Evolutionary conservation across 2,113 vertebrate species (phyloP).

Genomic region (Pelusios castaneus): DNA sequence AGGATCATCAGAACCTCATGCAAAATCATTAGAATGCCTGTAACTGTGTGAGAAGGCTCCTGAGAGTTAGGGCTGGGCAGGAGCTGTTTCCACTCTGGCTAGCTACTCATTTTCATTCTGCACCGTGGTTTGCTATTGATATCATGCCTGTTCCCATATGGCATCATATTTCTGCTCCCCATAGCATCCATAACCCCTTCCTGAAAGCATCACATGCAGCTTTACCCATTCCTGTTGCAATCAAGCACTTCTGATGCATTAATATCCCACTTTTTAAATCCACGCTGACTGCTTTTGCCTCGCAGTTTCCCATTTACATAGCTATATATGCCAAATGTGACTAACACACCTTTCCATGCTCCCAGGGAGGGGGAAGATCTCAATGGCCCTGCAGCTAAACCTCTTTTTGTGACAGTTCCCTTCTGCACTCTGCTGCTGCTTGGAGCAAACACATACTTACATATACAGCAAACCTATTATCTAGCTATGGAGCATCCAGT

Average conservation of each 20-base stretch:
- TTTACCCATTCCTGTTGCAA: neutral
- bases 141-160: neutral
- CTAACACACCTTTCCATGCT: neutral
- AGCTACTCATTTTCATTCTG: neutral
- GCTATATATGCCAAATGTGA: neutral
- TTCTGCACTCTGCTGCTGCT: neutral
- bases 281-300: neutral
- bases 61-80: neutral
- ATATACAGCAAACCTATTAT: neutral
- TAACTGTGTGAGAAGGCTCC: neutral
- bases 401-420: neutral
- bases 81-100: neutral
- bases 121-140: no score
- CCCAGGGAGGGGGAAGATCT: neutral
- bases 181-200: neutral
- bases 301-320: neutral
- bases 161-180: neutral
- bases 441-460: neutral
- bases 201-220: neutral
- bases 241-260: neutral
- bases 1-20: neutral
- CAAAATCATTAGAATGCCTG: neutral
- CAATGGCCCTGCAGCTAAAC: neutral
- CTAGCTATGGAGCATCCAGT: neutral
- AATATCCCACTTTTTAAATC: neutral